Evolutionary conservation across 2,113 vertebrate species (phyloP), one percentile per base, ranked within the genome.

Genomic region (Atlantisia rogersi): DNA sequence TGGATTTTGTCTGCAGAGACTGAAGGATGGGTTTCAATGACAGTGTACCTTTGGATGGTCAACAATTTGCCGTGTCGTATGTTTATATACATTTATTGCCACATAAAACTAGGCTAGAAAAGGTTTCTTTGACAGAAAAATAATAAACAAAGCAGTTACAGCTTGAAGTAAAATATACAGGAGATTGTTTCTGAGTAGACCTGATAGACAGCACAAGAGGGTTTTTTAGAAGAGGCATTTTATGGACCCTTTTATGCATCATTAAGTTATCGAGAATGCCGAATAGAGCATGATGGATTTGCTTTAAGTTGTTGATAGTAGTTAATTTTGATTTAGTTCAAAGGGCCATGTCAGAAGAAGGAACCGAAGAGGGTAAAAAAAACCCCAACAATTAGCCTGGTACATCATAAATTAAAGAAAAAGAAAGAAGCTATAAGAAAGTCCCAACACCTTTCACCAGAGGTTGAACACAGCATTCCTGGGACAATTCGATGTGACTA

Each of bases 241-340:
- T 95, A 96, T 59, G 42, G 81, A 94, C 92, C 77, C 96, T 83
- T 95, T 96, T 95, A 95, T 94, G 93, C 89, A 97, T 91, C 95
- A 97, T 96, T 96, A 97, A 93, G 73, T 97, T 97, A 97, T 95
- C 95, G 83, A 91, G 82, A 97, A 97, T 95, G 90, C 68, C 93
- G 93, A 96, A 95, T 55, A 84, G 87, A 95, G 37, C 67, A 94
- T 93, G 95, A 97, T 94, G 91, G 86, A 97, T 97, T 96, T 96
- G 62, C 90, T 96, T 91, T 79, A 96, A 97, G 88, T 92, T 82
- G 91, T 95, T 96, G 69, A 82, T 96, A 88, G 86, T 93, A 94
- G 97, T 97, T 97, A 97, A 94, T 97, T 97, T 95, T 95, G 32
- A 96, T 97, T 95, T 73, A 93, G 85, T 97, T 98, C 95, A 98